phyloP scores from a whole-genome alignment of 2,888 invertebrate species.

The Mongoloraphidia duomilia region DNA sequence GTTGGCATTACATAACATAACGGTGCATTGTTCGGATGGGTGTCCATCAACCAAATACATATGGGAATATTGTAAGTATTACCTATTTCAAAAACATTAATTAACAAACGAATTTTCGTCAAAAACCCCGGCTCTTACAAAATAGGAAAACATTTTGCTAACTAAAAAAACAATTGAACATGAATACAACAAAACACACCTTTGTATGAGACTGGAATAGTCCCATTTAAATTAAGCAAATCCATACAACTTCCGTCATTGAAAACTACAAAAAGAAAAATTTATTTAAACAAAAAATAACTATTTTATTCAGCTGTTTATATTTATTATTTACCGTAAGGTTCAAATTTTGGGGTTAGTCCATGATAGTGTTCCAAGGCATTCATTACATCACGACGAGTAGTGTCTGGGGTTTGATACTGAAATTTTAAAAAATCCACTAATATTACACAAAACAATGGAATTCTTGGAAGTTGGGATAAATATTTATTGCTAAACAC shows the following conservation, averaged over 20 bases:
- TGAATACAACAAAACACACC: conserved; percentile 31
- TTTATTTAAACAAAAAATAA: neutral
- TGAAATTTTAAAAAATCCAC: conserved; percentile 27
- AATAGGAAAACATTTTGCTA: neutral
- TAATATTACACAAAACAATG: conserved; percentile 4
- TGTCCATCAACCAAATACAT: conserved; percentile 91
- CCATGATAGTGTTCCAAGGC: conserved; percentile 50
- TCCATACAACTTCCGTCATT: conserved; percentile 75
- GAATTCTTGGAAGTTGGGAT: conserved; percentile 4
- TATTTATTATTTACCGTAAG: conserved; percentile 56
- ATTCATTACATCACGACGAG: conserved; percentile 50
- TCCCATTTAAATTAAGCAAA: conserved; percentile 74
- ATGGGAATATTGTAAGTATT: conserved; percentile 90
- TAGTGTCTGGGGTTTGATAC: conserved; percentile 55
- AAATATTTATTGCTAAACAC: conserved; percentile 9
- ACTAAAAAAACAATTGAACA: neutral
- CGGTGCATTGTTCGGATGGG: conserved; percentile 93
- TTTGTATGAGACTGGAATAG: conserved; percentile 85
- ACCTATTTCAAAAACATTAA: conserved; percentile 29
- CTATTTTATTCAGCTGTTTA: neutral
- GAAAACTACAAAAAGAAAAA: conserved; percentile 44
- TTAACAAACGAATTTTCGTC: too few relatives aligned
- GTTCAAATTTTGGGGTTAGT: conserved; percentile 46
- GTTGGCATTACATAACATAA: conserved; percentile 93
- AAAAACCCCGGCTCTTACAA: neutral